Percentiles rank a stretch among this genome's conserved stretches.
These are phyloP conservation scores for Eudemis profundana DNA, from an alignment of 2,888 invertebrate species.

Conservation along the genomic window DNA sequence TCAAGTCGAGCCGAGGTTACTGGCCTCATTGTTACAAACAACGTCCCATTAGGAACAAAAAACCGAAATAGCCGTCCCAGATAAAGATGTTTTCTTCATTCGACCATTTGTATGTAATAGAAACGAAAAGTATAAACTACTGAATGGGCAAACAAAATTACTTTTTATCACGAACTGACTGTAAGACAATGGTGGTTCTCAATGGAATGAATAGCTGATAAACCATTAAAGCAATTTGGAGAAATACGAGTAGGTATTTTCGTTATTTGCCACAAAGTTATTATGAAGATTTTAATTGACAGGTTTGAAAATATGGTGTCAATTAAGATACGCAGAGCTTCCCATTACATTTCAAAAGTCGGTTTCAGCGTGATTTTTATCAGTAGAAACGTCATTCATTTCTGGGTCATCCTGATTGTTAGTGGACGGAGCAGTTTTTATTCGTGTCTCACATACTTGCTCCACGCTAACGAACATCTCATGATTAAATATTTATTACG, in stretches of 20 bases:
- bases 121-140: constrained; percentile 17
- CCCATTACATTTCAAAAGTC: constrained; percentile 23
- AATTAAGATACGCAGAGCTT: constrained; percentile 26
- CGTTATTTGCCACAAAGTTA: neutral
- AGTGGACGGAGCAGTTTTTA: constrained; percentile 33
- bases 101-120: constrained; percentile 26
- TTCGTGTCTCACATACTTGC: constrained; percentile 17
- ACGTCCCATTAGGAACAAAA: constrained; percentile 59
- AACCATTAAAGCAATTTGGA: constrained; percentile 52
- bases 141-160: constrained; percentile 5
- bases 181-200: constrained; percentile 1
- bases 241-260: constrained; percentile 14
- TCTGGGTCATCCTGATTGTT: constrained; percentile 39
- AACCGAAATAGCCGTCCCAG: constrained; percentile 58
- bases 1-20: constrained; percentile 52
- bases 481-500: constrained; percentile 24
- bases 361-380: constrained; percentile 41
- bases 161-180: neutral
- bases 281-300: constrained; percentile 9
- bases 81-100: constrained; percentile 48
- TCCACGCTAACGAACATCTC: constrained; percentile 12
- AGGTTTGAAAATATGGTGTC: constrained; percentile 14
- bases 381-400: constrained; percentile 40
- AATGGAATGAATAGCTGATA: neutral
- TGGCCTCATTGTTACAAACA: constrained; percentile 65